Evolutionary conservation across 1,140 invertebrate species (phyloP).

Genomic region (Acromyrmex echinatior): DNA sequence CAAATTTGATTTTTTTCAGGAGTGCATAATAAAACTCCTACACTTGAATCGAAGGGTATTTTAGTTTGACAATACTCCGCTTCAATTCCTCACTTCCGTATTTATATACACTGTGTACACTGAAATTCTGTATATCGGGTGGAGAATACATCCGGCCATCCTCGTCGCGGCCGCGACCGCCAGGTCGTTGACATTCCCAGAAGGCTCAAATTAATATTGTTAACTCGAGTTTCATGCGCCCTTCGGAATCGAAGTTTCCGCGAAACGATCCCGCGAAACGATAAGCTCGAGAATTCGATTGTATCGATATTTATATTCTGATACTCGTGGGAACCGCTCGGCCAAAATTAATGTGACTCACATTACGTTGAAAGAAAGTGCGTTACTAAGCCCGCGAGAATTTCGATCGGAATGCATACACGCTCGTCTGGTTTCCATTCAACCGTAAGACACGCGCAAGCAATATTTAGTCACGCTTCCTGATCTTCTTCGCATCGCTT

Average conservation of each 20-base stretch:
- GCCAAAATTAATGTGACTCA: constrained; percentile 50
- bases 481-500: not conserved
- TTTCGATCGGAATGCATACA: constrained; percentile 56
- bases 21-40: not conserved
- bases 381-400: constrained; percentile 54
- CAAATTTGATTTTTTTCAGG: not conserved
- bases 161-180: not conserved
- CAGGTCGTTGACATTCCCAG: constrained; percentile 56
- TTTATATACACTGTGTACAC: not conserved
- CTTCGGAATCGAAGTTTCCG: constrained; percentile 29
- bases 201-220: constrained; percentile 61
- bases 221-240: constrained; percentile 15
- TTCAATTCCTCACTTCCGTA: not conserved
- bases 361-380: constrained; percentile 28
- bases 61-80: not conserved
- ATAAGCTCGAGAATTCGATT: constrained; percentile 18
- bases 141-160: constrained; percentile 48
- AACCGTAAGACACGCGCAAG: constrained; percentile 40
- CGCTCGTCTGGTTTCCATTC: constrained; percentile 49
- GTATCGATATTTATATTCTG: constrained; percentile 10
- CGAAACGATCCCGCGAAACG: not conserved
- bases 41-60: not conserved
- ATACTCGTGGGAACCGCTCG: constrained; percentile 25
- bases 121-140: not conserved
- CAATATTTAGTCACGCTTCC: constrained; percentile 53